These are phyloP conservation scores for Neotragus moschatus DNA, from an alignment of 2,113 vertebrate species.

Conservation along the genomic window DNA sequence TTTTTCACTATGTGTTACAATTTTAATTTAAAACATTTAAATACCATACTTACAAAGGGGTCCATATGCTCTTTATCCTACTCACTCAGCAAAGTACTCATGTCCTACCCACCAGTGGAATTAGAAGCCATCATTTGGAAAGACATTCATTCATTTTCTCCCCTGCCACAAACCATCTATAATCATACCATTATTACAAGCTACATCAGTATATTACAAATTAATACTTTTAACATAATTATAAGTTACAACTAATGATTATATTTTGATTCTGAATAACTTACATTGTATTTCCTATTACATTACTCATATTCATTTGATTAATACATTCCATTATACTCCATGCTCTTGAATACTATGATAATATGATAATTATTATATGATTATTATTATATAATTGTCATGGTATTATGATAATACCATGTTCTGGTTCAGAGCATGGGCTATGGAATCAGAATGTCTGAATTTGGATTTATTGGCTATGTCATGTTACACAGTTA, in stretches of 20 bases:
- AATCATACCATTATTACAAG: not conserved
- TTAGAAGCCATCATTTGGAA: not conserved
- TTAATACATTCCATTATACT: constrained; percentile 76
- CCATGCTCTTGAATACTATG: not conserved
- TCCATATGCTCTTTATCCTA: not conserved
- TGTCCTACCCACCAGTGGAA: not conserved
- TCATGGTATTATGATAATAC: not conserved
- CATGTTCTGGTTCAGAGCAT: not conserved
- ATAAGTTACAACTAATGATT: not conserved
- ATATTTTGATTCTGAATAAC: constrained; percentile 52
- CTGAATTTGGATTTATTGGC: not conserved
- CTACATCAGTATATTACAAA: not conserved
- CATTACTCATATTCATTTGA: constrained; percentile 99
- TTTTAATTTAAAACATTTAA: not conserved
- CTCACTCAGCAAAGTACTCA: not conserved
- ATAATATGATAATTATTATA: too few species aligned
- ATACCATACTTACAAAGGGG: not conserved
- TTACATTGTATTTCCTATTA: constrained; percentile 99
- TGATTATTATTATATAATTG: too few species aligned
- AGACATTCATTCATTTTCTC: not conserved
- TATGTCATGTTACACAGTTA: not conserved
- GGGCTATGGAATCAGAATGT: not conserved
- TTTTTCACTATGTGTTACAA: not conserved
- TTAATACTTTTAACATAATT: not conserved
- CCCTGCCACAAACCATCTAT: not conserved